phyloP scores from a whole-genome alignment of 1,140 invertebrate genomes.

The Apis mellifera region Amel_HAv3.1 CM009945.2:3799001-3799500 shows the following conservation, averaged over 20 bases:
- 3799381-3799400: slow-evolving; percentile 61
- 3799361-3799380: slow-evolving; percentile 67
- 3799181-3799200: neutral
- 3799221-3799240: neutral
- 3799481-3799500: neutral
- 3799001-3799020: neutral
- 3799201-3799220: neutral
- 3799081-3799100: neutral
- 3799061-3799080: neutral
- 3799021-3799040: neutral
- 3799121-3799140: neutral
- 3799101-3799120: neutral
- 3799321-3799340: slow-evolving; percentile 38
- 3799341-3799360: slow-evolving; percentile 59
- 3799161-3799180: neutral
- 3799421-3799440: slow-evolving; percentile 20
- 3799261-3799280: neutral
- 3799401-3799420: slow-evolving; percentile 63
- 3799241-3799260: too few species aligned
- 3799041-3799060: neutral
- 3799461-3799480: slow-evolving; percentile 1
- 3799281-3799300: slow-evolving; percentile 43
- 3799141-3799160: neutral
- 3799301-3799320: slow-evolving; percentile 64
- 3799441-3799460: slow-evolving; percentile 50